These are phyloP conservation scores for Noturus placidus DNA, from an alignment of 2,113 vertebrate genomes.

Conservation along the genomic window DNA sequence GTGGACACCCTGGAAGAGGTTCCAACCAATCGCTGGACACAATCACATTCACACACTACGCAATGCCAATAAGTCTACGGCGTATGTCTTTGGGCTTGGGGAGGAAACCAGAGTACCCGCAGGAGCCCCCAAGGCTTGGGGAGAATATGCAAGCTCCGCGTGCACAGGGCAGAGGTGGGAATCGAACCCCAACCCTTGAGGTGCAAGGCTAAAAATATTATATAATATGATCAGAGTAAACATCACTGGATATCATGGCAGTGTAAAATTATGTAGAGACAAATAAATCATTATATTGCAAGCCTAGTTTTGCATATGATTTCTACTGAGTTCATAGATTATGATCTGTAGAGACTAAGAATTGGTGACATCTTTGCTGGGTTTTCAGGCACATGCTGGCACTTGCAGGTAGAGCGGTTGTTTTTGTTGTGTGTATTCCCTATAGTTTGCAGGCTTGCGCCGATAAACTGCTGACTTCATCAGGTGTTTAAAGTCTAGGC, in stretches of 20 bases:
- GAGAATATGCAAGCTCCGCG: too few species aligned
- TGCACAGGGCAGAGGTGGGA: too few species aligned
- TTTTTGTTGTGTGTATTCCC: neutral
- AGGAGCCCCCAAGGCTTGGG: too few species aligned
- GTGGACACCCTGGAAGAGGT: too few species aligned
- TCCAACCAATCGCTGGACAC: too few species aligned
- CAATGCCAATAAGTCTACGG: too few species aligned
- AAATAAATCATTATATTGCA: neutral
- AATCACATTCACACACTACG: too few species aligned
- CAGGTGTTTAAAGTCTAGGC: slow-evolving; percentile 21
- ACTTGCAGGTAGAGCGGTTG: neutral
- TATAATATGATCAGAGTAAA: neutral
- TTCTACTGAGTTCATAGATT: neutral
- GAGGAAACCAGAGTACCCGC: too few species aligned
- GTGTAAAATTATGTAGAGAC: neutral
- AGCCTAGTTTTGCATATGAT: neutral
- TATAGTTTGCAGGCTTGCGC: neutral
- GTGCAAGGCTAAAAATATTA: too few species aligned
- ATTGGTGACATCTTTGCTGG: neutral
- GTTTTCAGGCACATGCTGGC: neutral
- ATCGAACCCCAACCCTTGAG: too few species aligned
- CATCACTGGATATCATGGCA: neutral
- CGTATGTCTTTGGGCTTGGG: too few species aligned
- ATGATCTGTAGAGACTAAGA: neutral
- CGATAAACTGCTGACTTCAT: slow-evolving; percentile 33